Conservation (phyloP, 2,888 invertebrate species). For the Drosophila anceps region DNA sequence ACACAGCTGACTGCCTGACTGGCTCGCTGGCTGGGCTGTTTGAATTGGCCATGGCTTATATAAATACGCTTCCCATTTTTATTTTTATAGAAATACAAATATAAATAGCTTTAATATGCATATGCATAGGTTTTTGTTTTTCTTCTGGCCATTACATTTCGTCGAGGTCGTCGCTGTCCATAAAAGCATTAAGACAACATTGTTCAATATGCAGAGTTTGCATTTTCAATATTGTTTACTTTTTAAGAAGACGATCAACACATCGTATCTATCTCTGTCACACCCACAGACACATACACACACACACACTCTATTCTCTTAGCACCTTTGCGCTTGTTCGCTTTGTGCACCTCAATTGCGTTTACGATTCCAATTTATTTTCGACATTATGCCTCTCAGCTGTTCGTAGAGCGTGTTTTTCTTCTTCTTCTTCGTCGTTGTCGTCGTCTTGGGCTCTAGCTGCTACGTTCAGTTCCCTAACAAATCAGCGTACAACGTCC, state of each 20-base stretch:
- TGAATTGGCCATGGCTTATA: constrained; percentile 72
- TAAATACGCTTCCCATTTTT: constrained; percentile 46
- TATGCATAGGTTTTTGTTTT: constrained; percentile 18
- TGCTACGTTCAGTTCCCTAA: constrained; percentile 37
- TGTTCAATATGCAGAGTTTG: constrained; percentile 20
- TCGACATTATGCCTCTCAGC: constrained; percentile 32
- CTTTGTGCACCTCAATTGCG: constrained; percentile 26
- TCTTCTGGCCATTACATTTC: constrained; percentile 28
- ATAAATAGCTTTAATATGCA: constrained; percentile 9
- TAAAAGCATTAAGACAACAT: constrained; percentile 14
- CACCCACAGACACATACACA: neutral
- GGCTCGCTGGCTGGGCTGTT: constrained; percentile 1
- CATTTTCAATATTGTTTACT: constrained; percentile 65
- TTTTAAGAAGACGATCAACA: constrained; percentile 41
- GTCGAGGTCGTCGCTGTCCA: constrained; percentile 50
- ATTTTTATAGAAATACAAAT: constrained; percentile 12
- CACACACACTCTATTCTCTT: constrained; percentile 2
- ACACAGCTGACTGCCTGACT: constrained; percentile 9
- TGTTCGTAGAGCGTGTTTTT: constrained; percentile 24
- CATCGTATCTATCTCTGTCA: constrained; percentile 4
- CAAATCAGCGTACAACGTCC: constrained; percentile 28
- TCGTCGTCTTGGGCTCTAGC: constrained; percentile 41
- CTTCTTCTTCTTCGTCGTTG: constrained; percentile 10
- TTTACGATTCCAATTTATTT: constrained; percentile 29
- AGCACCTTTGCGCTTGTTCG: constrained; percentile 3